phyloP scores from a whole-genome alignment of 2,113 vertebrate genomes.

The Rhinogobius similis region DNA sequence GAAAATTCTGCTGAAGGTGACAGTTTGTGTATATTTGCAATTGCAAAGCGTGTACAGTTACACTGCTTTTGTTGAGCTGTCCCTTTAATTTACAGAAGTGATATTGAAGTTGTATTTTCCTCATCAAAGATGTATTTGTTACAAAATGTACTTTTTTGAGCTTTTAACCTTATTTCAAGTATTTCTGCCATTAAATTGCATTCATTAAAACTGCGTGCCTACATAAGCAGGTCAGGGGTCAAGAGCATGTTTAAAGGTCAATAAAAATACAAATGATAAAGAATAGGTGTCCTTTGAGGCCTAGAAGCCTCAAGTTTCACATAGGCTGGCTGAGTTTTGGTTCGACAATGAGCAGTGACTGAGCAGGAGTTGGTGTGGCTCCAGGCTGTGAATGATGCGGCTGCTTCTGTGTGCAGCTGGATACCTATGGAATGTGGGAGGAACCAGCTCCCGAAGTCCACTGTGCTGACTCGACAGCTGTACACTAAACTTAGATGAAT shows the following conservation, averaged over 20 bases:
- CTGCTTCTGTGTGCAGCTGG: conserved; percentile 39
- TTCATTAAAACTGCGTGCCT: too few species aligned
- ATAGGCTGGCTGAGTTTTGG: conserved; percentile 43
- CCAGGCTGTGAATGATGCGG: conserved; percentile 40
- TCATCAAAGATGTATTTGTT: too few species aligned
- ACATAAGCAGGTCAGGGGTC: too few species aligned
- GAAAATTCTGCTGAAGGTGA: too few species aligned
- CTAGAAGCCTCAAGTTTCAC: conserved; percentile 21
- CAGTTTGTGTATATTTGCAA: too few species aligned
- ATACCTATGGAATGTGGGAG: conserved; percentile 44
- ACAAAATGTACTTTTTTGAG: too few species aligned
- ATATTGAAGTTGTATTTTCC: not conserved
- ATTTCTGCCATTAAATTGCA: too few species aligned
- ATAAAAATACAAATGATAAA: too few species aligned
- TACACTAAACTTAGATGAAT: conserved; percentile 19
- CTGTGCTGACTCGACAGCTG: conserved; percentile 56
- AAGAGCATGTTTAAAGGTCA: too few species aligned
- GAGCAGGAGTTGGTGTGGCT: conserved; percentile 36
- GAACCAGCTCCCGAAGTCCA: conserved; percentile 36
- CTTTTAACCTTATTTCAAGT: too few species aligned
- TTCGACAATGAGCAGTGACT: conserved; percentile 20
- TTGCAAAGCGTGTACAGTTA: too few species aligned
- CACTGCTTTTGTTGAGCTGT: conserved; percentile 6
- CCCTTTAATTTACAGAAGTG: not conserved
- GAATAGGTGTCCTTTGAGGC: too few species aligned